Base-by-base conservation (phyloP, 1,140 invertebrate species). In the Caenorhabditis inopinata region DNA sequence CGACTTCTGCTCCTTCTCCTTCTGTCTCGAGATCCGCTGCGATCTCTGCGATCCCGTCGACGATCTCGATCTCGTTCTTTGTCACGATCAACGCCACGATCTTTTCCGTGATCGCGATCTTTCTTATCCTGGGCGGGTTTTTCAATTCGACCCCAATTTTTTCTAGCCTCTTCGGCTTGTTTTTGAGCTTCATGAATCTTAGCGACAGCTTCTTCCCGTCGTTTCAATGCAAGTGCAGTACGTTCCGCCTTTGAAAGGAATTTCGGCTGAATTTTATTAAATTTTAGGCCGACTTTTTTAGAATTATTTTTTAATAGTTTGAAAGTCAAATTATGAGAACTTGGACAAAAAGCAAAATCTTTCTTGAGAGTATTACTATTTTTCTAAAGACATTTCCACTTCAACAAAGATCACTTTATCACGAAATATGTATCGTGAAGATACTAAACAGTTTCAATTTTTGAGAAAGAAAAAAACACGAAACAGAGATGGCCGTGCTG, bases 191-290 rank as follows among this genome's bases (percentile, higher is more conserved):
- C 92, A 46, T 91, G 90, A 18, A 93, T 90, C 51, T 90, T 91
- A 3, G 93, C 93, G 5, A 91, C 91, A 90, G 97, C 93, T 87
- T 96, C 93, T 86, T 96, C 93, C 4, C 97, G 90, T 77, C 94
- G 92, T 86, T 94, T 92, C 3, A 99, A 85, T 0, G 97, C 97
- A 85, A 97, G 91, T 0, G 92, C 93, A 1, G 93, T 93, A 87
- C 97, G 91, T 90, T 99, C 95, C 89, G 96, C 95, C 91, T 97
- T 98, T 0, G 94, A 95, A 25, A 99, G 90, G 90, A 99, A 99
- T 62, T 97, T 96, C 0, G 97, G 97, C 91, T 87, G 58, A 87
- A 86, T 84, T 47, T 49, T 82, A 58, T 29, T 2, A 45, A 27
- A 80, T 75, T 14, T 80, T 79, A 46, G 23, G 76, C 23, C 14